These are phyloP conservation scores for Xenopus petersii DNA, from an alignment of 2,797 vertebrate genomes.

Conservation along the genomic window DNA sequence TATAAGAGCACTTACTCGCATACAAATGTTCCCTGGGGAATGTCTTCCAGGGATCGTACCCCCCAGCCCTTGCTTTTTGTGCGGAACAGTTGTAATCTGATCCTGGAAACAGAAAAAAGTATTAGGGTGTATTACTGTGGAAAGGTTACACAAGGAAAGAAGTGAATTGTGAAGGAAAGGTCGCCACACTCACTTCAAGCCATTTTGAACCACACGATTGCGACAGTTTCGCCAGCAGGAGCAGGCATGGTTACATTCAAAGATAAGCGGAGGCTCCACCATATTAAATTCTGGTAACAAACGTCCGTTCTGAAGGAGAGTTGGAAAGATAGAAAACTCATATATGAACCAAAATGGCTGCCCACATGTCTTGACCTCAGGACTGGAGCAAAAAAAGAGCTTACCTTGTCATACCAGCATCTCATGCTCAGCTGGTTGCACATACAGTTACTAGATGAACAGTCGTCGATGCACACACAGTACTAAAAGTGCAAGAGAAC, in stretches of 20 bases:
- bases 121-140: too few species aligned
- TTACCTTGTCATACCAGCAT: slow-evolving; percentile 97
- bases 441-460: slow-evolving; percentile 95
- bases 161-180: too few species aligned
- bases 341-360: too few species aligned
- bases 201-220: slow-evolving; percentile 94
- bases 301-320: slow-evolving; percentile 73
- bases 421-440: slow-evolving; percentile 96
- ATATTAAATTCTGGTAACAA: slow-evolving; percentile 93
- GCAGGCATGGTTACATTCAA: slow-evolving; percentile 97
- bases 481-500: slow-evolving; percentile 72
- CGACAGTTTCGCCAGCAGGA: slow-evolving; percentile 95
- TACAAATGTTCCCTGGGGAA: slow-evolving; percentile 89
- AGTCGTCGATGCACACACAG: slow-evolving; percentile 93
- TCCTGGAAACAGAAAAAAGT: slow-evolving; percentile 61
- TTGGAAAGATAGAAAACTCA: neutral
- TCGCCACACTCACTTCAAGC: slow-evolving; percentile 79
- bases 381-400: slow-evolving; percentile 25
- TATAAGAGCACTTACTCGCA: slow-evolving; percentile 84
- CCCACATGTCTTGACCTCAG: too few species aligned
- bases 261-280: slow-evolving; percentile 89
- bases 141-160: too few species aligned
- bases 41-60: slow-evolving; percentile 87
- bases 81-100: slow-evolving; percentile 88
- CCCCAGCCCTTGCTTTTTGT: slow-evolving; percentile 93